These are phyloP conservation scores for Phalacrocorax pelagicus DNA, from an alignment of 2,113 vertebrate species.

Conservation along the genomic window DNA sequence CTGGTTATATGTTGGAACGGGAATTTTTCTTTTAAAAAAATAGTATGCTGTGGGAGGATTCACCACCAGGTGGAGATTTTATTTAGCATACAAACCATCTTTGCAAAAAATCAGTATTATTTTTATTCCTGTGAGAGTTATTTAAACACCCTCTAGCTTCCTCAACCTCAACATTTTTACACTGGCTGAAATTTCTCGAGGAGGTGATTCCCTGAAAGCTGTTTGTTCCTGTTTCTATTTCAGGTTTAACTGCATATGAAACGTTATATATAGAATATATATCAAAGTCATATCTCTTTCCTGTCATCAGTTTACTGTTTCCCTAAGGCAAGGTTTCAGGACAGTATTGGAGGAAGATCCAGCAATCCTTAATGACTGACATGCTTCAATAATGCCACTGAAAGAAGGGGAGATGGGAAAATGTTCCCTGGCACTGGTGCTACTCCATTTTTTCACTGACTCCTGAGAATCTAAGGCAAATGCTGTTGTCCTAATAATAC, in stretches of 20 bases:
- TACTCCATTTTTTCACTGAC: not conserved
- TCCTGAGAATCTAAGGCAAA: not conserved
- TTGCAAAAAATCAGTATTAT: not conserved
- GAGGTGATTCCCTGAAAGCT: not conserved
- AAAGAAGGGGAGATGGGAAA: not conserved
- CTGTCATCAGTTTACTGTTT: not conserved
- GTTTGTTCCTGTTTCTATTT: not conserved
- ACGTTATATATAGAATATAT: not conserved
- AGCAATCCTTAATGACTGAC: not conserved
- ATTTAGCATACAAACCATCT: not conserved
- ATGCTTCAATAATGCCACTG: not conserved
- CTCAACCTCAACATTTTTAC: not conserved
- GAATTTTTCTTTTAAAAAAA: not conserved
- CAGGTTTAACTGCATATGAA: not conserved
- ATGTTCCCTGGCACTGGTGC: fast-evolving
- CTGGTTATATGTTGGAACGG: fast-evolving
- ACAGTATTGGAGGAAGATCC: not conserved
- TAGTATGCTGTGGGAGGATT: not conserved
- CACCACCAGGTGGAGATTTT: conserved; percentile 48
- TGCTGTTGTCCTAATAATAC: not conserved
- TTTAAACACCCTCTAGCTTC: not conserved
- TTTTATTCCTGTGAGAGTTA: not conserved
- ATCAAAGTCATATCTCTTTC: not conserved
- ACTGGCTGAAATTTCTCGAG: not conserved
- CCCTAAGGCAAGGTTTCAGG: not conserved